phyloP scores from a whole-genome alignment of 2,888 invertebrate species.

The Drosophila demipolita region DNA sequence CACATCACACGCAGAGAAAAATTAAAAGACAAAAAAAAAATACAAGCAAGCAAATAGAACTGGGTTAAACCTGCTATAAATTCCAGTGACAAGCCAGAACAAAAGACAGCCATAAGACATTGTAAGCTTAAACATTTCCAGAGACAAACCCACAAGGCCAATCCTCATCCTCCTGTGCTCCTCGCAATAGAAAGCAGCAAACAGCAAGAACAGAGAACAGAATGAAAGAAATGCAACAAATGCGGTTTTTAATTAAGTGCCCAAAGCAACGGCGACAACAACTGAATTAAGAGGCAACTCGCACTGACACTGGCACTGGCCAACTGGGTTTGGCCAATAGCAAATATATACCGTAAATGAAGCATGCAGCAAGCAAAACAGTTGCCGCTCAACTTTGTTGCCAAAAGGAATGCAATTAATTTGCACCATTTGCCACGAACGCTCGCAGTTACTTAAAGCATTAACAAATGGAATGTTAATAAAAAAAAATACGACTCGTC shows the following conservation, averaged over 20 bases:
- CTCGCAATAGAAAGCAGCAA: neutral
- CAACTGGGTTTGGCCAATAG: constrained; percentile 23
- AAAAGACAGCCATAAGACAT: constrained; percentile 73
- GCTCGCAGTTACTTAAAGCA: neutral
- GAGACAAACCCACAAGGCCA: constrained; percentile 26
- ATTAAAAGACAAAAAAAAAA: neutral
- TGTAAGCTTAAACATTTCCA: constrained; percentile 41
- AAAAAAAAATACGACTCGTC: neutral
- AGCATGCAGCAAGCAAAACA: neutral
- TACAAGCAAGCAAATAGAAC: constrained; percentile 35
- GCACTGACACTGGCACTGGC: neutral
- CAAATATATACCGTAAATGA: neutral
- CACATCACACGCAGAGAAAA: constrained; percentile 5
- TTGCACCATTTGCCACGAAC: neutral
- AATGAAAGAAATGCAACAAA: constrained; percentile 60
- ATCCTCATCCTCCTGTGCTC: neutral
- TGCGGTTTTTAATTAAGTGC: constrained; percentile 73
- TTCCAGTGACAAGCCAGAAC: constrained; percentile 68
- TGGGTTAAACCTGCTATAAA: constrained; percentile 79
- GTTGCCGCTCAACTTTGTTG: neutral
- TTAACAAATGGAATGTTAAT: neutral
- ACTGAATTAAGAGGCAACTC: constrained; percentile 51
- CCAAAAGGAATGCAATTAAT: neutral
- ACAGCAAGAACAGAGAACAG: neutral
- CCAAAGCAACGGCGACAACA: constrained; percentile 62